Percentiles rank a stretch among this genome's conserved stretches.
These are phyloP conservation scores for Penaeus vannamei DNA, from an alignment of 1,140 invertebrate genomes.

Conservation along the genomic window DNA sequence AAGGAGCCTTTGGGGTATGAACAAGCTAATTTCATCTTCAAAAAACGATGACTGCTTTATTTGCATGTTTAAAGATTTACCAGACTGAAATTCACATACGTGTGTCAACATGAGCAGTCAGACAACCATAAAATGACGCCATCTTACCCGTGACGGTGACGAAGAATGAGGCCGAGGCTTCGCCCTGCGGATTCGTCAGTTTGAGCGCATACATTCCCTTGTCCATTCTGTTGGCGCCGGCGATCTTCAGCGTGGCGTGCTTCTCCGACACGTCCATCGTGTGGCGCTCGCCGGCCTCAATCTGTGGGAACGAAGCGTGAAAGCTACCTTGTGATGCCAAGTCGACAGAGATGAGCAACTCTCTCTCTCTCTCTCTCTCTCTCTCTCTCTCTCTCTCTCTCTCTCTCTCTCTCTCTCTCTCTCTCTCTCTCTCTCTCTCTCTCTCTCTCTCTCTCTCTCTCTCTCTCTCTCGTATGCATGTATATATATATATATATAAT, in stretches of 20 bases:
- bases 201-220: conserved; percentile 89
- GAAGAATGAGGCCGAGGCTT: conserved; percentile 84
- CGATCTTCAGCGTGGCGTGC: conserved; percentile 82
- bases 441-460: too few relatives aligned
- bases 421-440: too few relatives aligned
- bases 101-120: background rate
- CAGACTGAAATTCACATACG: too few relatives aligned
- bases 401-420: too few relatives aligned
- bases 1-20: too few relatives aligned
- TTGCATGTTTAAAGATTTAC: too few relatives aligned
- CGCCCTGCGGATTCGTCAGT: conserved; percentile 85
- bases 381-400: conserved; percentile 17
- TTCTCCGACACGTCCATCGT: conserved; percentile 79
- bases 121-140: background rate
- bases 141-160: conserved; percentile 85
- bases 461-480: too few relatives aligned
- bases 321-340: too few relatives aligned
- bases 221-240: conserved; percentile 81
- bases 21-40: too few relatives aligned
- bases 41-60: too few relatives aligned
- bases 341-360: too few relatives aligned
- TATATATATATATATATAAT: too few relatives aligned
- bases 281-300: conserved; percentile 75
- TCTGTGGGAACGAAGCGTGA: conserved; percentile 14
- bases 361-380: background rate